Evolutionary conservation across 2,888 invertebrate species (phyloP).

Genomic region (Drosophila nigritarsus): DNA sequence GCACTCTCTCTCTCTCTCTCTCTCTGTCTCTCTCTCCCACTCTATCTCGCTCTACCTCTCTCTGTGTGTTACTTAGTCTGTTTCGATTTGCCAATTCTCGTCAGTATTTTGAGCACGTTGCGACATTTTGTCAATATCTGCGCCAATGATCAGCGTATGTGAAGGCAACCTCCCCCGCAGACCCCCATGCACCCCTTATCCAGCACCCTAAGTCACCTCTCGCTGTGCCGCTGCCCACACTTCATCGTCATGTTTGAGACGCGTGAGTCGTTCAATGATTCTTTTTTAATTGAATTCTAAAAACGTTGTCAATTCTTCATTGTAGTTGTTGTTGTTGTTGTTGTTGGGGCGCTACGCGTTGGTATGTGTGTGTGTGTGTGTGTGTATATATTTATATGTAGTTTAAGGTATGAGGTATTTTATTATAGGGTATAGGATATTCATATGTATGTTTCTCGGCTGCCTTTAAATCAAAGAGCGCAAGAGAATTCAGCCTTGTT

Average conservation of each 20-base stretch:
- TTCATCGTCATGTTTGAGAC: conserved; percentile 5
- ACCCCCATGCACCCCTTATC: not conserved
- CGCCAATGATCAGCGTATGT: conserved; percentile 73
- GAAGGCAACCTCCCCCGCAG: conserved; percentile 14
- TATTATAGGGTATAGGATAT: conserved; percentile 33
- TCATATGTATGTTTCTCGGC: not conserved
- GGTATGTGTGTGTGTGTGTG: conserved; percentile 18
- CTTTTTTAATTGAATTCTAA: conserved; percentile 84
- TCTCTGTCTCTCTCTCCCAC: not conserved
- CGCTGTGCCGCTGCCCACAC: not conserved
- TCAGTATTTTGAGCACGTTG: conserved; percentile 84
- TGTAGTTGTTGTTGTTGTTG: conserved; percentile 35
- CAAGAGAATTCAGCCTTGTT: conserved; percentile 44
- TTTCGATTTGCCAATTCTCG: conserved; percentile 72
- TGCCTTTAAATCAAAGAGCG: conserved; percentile 25
- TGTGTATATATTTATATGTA: conserved; percentile 18
- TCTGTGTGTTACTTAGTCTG: not conserved
- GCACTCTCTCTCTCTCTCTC: not conserved
- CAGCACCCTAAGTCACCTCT: not conserved
- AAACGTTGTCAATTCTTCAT: conserved; percentile 75
- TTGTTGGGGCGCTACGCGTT: conserved; percentile 68
- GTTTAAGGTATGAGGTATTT: conserved; percentile 12
- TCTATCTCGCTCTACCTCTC: not conserved
- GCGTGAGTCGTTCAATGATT: conserved; percentile 82
- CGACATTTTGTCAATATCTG: conserved; percentile 85